Conservation (phyloP, 2,797 vertebrate genomes). For the Limosa lapponica region DNA sequence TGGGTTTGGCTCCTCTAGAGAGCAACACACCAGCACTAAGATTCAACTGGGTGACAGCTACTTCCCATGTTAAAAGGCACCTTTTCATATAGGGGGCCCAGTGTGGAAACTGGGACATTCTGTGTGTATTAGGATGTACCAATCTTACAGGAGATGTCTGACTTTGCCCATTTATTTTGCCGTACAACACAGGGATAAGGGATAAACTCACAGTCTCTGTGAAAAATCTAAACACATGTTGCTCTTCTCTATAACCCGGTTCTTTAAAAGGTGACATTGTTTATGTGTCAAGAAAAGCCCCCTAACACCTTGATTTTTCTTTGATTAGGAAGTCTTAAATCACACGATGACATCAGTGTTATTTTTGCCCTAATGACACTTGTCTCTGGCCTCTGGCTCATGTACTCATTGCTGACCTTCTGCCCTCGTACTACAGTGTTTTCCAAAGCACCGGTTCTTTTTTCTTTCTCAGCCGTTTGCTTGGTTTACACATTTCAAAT, state of each 20-base stretch:
- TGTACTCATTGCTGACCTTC: not conserved
- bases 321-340: constrained; percentile 2
- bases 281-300: not conserved
- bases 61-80: not conserved
- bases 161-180: not conserved
- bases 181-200: not conserved
- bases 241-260: not conserved
- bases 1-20: not conserved
- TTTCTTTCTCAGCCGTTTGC: not conserved
- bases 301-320: not conserved
- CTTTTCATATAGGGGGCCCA: not conserved
- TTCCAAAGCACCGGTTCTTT: not conserved
- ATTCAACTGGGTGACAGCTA: not conserved
- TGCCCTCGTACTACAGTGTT: not conserved
- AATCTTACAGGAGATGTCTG: not conserved
- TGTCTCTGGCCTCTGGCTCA: not conserved
- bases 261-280: not conserved
- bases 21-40: not conserved
- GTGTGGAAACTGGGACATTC: not conserved
- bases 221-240: not conserved
- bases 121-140: not conserved
- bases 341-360: not conserved
- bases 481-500: not conserved
- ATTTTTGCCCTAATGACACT: not conserved
- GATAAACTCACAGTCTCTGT: not conserved